Evolutionary conservation across 2,888 invertebrate species (phyloP), one percentile per base, ranked within the genome.

Genomic region (Formica aserva): DNA sequence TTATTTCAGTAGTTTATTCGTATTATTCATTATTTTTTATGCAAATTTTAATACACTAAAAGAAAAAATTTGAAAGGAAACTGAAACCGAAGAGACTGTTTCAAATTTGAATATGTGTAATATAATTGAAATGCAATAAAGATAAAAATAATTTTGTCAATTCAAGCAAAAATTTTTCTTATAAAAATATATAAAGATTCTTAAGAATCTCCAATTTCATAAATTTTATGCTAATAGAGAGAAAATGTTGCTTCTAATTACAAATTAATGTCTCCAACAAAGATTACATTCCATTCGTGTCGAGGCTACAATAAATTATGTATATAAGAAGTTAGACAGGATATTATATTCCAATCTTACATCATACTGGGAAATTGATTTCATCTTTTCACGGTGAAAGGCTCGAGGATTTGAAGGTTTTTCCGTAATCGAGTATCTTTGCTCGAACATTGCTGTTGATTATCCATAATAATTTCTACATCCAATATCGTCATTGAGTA

Each of bases 341-440:
- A 83, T 85, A 83, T 87, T 87, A 84, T 85, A 86, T 87, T 78
- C 83, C 76, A 69, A 76, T 83, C 80, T 90, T 90, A 80, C 88
- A 84, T 90, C 90, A 86, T 81, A 74, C 83, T 76, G 87, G 88
- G 80, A 84, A 90, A 84, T 90, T 84, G 86, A 88, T 89, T 88
- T 86, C 85, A 85, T 83, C 85, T 90, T 89, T 90, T 85, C 85
- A 88, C 83, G 69, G 83, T 76, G 88, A 82, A 86, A 89, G 83
- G 84, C 81, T 69, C 72, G 18, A 35, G 26, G 48, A 13, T 41
- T 57, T 74, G 90, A 90, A 88, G 90, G 84, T 85, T 90, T 87
- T 90, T 89, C 90, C 88, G 84, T 78, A 82, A 82, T 80, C 45
- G 11, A 87, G 74, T 84, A 80, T 65, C 87, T 87, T 81, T 76